Conservation (phyloP, 2,113 vertebrate species). For the Eolophus roseicapilla region DNA sequence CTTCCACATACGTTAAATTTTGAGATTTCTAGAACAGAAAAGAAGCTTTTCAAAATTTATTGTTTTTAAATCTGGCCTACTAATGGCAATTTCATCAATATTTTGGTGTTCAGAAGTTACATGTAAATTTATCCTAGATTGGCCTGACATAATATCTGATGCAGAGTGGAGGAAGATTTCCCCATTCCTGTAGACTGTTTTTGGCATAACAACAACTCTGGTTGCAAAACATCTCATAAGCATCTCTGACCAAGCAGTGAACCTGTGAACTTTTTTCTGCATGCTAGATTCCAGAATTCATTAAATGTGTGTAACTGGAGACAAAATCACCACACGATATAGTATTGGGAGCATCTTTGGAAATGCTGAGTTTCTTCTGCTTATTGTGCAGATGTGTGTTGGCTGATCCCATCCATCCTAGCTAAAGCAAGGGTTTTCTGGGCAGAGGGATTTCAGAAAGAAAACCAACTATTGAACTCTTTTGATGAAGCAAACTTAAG, state of each 20-base stretch:
- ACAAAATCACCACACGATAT: not conserved
- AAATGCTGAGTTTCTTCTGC: not conserved
- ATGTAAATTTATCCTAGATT: not conserved
- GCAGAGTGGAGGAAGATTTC: not conserved
- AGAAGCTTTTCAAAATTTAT: not conserved
- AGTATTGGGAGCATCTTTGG: constrained; percentile 9
- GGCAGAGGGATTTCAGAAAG: not conserved
- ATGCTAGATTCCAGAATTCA: not conserved
- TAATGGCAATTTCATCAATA: not conserved
- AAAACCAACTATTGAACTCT: not conserved
- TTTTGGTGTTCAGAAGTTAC: not conserved
- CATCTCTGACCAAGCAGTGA: constrained; percentile 24
- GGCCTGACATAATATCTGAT: not conserved
- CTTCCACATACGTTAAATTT: not conserved
- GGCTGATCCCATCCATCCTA: not conserved
- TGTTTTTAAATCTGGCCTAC: not conserved
- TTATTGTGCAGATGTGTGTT: constrained; percentile 2
- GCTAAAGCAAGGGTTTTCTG: not conserved
- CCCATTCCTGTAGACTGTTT: not conserved
- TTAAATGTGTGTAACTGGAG: constrained; percentile 23
- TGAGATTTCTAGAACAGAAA: not conserved
- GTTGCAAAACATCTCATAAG: not conserved
- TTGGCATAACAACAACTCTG: not conserved
- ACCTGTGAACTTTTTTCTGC: constrained; percentile 24
- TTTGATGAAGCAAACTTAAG: not conserved